Evolutionary conservation across 2,797 vertebrate genomes (phyloP).

Genomic region (Pterois miles): DNA sequence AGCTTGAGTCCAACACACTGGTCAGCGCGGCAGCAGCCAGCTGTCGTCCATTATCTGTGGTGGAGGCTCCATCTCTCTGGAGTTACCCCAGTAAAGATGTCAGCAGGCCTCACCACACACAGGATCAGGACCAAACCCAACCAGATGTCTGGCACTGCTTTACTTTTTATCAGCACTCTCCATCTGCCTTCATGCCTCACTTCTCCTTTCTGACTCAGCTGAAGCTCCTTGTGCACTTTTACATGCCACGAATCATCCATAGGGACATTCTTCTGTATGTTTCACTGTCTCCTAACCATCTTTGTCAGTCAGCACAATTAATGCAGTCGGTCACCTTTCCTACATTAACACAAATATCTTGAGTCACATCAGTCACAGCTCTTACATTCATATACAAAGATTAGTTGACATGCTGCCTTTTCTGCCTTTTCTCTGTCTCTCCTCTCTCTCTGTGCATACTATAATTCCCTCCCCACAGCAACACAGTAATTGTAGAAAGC

Average conservation of each 20-base stretch:
- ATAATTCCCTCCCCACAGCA: conserved; percentile 10
- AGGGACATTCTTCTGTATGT: background rate
- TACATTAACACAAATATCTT: background rate
- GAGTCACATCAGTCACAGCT: background rate
- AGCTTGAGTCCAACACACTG: background rate
- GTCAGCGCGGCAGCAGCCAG: background rate
- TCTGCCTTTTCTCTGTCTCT: background rate
- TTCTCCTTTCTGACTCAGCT: background rate
- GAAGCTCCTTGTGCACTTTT: background rate
- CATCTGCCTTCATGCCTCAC: background rate
- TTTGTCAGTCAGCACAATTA: background rate
- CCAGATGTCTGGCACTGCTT: conserved; percentile 18
- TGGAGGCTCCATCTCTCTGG: background rate
- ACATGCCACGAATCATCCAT: background rate
- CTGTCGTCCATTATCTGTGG: conserved; percentile 27
- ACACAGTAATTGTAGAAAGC: conserved; percentile 30
- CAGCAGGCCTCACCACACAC: conserved; percentile 12
- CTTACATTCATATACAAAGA: background rate
- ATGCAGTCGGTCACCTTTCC: background rate
- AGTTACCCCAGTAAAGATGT: conserved; percentile 14
- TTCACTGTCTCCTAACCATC: background rate
- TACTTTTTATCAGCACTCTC: background rate
- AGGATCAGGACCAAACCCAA: conserved; percentile 10
- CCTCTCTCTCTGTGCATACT: background rate
- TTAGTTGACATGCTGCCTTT: background rate